These are phyloP conservation scores for Sacculina carcini DNA, from an alignment of 2,888 invertebrate genomes.

Conservation along the genomic window DNA sequence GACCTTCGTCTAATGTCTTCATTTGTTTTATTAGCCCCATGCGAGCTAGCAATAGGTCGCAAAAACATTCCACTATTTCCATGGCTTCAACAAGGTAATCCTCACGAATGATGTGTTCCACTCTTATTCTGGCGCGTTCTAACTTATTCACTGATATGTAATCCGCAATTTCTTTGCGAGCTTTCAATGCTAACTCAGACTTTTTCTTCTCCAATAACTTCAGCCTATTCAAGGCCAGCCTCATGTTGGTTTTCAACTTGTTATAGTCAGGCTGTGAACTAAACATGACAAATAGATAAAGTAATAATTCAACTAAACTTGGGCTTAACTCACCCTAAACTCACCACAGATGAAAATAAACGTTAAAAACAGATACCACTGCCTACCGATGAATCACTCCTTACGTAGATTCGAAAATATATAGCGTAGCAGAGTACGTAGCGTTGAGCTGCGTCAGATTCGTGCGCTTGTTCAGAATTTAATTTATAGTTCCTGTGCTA, in stretches of 20 bases:
- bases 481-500: no score
- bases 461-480: no score
- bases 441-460: no score
- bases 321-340: no score
- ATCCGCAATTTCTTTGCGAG: constrained; percentile 90
- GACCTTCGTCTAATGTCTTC: constrained; percentile 71
- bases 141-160: constrained; percentile 56
- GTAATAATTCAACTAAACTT: no score
- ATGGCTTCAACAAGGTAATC: constrained; percentile 98
- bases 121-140: constrained; percentile 65
- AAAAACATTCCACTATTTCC: constrained; percentile 98
- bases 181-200: constrained; percentile 82
- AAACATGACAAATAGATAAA: no score
- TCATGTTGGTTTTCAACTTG: constrained; percentile 88
- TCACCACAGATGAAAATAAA: no score
- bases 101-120: constrained; percentile 94
- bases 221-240: constrained; percentile 71
- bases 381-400: no score
- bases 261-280: constrained; percentile 67
- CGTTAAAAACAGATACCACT: no score
- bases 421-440: no score
- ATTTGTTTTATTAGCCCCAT: constrained; percentile 75
- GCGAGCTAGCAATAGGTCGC: constrained; percentile 79
- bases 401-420: no score
- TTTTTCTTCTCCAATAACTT: constrained; percentile 93